Base-by-base conservation (phyloP, 2,888 invertebrate genomes). In the Callimorpha dominula region DNA sequence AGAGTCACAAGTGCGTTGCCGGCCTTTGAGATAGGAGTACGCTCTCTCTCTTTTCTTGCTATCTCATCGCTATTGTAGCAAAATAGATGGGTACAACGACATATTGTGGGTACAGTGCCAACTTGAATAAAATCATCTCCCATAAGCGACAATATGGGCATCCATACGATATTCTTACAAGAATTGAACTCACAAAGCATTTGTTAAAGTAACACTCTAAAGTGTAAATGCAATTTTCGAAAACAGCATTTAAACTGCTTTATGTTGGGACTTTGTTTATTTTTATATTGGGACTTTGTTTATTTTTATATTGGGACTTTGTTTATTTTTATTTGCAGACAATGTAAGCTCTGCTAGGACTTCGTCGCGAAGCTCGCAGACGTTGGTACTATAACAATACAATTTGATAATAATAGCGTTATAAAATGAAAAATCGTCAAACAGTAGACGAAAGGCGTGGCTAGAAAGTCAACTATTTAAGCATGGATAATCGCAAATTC, bases 381-480 rank as follows among this genome's bases (percentile, higher is more conserved):
- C 77, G 81, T 75, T 73, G 77, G 74, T 78, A 71, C 68, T 66
- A 79, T 78, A 79, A 81, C 80, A 82, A 83, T 83, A 80, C 79
- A 83, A 85, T 86, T 81, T 83, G 77, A 83, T 84, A 84, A 83
- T 83, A 87, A 86, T 80, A 75, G 77, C 70, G 73, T 80, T 77
- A 82, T 85, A 86, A 86, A 87, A 86, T 85, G 81, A 85, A 81
- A 85, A 82, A 84, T 86, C 77, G 75, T 79, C 76, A 76, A 84
- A 78, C 69, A 75, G 68, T 76, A 76, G 78, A 82, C 68, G 78
- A 31, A 67, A 15, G 64, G 73, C 72, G 70, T 73, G 82, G 84
- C 75, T 64, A 77, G n/a, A 12, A 65, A 72, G 1, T 0, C 15
- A 68, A 79, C 76, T 73, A 65, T 50, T 20, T 64, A 31, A 14